Evolutionary conservation across 23 tunicate species (phyloP).

Genomic region (Pegea sp.): DNA sequence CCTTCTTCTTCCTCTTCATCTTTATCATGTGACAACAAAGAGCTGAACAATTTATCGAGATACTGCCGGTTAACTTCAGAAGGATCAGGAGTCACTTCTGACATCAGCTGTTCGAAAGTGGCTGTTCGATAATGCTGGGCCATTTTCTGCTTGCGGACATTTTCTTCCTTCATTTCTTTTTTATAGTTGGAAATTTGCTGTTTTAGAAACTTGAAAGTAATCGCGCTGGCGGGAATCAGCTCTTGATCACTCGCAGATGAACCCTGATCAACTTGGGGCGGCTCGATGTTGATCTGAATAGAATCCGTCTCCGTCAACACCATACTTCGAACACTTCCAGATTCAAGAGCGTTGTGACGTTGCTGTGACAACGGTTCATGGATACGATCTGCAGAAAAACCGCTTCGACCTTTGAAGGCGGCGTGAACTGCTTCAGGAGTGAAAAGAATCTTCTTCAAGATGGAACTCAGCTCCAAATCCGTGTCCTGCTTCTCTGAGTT

Average conservation of each 20-base stretch:
- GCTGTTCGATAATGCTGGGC: constrained; percentile 37
- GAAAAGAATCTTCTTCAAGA: constrained; percentile 6
- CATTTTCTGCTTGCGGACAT: constrained; percentile 8
- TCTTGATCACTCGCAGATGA: constrained; percentile 12
- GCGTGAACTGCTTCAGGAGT: constrained; percentile 13
- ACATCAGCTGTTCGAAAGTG: constrained; percentile 68
- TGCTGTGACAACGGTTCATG: too few relatives aligned
- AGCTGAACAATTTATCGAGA: neutral
- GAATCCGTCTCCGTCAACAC: too few relatives aligned
- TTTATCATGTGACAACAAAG: neutral
- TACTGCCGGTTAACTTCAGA: neutral
- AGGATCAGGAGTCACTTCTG: constrained; percentile 68
- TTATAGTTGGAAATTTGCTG: constrained; percentile 10
- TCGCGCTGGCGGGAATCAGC: constrained; percentile 17
- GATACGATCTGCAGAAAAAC: constrained; percentile 40
- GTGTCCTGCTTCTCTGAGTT: neutral
- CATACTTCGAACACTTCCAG: constrained; percentile 32
- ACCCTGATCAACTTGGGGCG: constrained; percentile 5
- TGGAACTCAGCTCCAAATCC: neutral
- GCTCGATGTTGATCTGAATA: constrained; percentile 35
- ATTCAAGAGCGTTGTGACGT: constrained; percentile 20
- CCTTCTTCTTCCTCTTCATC: neutral
- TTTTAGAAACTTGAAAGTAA: constrained; percentile 56
- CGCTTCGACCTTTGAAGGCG: constrained; percentile 32
- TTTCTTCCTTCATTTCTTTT: constrained; percentile 5